Percentiles rank a stretch among this genome's conserved stretches.
Evolutionary conservation across 2,888 invertebrate species (phyloP).

Genomic region (Pyrochroa serraticornis): DNA sequence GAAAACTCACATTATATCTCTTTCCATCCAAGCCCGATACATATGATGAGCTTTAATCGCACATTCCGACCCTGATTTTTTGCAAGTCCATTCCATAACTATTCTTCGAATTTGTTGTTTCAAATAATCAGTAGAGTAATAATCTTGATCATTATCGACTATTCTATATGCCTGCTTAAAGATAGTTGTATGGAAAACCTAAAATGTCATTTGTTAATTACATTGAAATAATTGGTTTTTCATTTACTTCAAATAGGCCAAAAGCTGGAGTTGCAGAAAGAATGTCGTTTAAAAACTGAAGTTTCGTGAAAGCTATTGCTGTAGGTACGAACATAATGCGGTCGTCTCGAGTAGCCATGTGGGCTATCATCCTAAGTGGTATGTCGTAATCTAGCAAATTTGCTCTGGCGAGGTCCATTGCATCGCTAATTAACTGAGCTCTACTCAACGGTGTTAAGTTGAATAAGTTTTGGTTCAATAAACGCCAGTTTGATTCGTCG

Average conservation of each 20-base stretch:
- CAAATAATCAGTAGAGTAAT: conserved; percentile 58
- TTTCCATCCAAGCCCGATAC: conserved; percentile 61
- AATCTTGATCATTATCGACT: conserved; percentile 61
- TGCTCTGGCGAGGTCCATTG: conserved; percentile 65
- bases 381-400: conserved; percentile 65
- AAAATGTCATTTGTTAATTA: conserved; percentile 32
- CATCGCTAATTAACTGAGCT: conserved; percentile 74
- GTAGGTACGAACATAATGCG: conserved; percentile 64
- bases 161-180: conserved; percentile 59
- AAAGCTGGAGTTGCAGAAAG: conserved; percentile 64
- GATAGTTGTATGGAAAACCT: conserved; percentile 58
- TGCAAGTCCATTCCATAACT: conserved; percentile 65
- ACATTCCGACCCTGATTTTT: conserved; percentile 61
- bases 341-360: conserved; percentile 59
- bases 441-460: conserved; percentile 65
- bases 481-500: conserved; percentile 66
- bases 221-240: background rate
- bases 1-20: conserved; percentile 34
- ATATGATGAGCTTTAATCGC: conserved; percentile 58
- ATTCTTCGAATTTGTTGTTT: conserved; percentile 62
- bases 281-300: conserved; percentile 66
- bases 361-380: conserved; percentile 61
- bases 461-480: conserved; percentile 61
- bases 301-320: conserved; percentile 62
- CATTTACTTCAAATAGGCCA: conserved; percentile 64